Evolutionary conservation across 2,113 vertebrate genomes (phyloP).

Genomic region (Paedocypris sp.): DNA sequence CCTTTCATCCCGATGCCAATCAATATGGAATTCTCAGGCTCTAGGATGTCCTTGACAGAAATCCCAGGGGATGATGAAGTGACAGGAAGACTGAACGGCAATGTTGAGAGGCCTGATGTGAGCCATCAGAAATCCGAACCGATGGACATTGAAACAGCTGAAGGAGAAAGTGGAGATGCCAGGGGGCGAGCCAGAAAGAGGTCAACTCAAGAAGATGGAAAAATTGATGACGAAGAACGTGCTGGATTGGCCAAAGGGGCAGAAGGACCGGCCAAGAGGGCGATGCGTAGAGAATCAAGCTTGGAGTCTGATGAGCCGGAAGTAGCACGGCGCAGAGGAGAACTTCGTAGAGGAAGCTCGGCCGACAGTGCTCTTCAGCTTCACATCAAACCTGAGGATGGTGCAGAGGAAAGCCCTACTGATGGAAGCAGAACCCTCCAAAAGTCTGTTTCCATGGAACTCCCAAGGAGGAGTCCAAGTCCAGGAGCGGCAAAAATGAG

Average conservation of each 20-base stretch:
- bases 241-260: constrained; percentile 45
- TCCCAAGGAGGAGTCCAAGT: constrained; percentile 68
- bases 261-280: constrained; percentile 59
- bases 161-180: constrained; percentile 43
- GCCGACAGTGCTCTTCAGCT: constrained; percentile 79
- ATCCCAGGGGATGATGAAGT: constrained; percentile 75
- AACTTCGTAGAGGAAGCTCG: constrained; percentile 80
- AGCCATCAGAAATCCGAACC: constrained; percentile 26
- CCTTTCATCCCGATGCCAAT: constrained; percentile 88
- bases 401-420: constrained; percentile 40
- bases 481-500: constrained; percentile 70
- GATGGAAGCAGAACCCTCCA: constrained; percentile 61
- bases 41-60: constrained; percentile 82
- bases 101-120: constrained; percentile 31
- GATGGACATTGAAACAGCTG: constrained; percentile 59
- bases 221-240: constrained; percentile 66
- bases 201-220: constrained; percentile 47
- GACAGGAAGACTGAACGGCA: constrained; percentile 47
- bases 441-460: constrained; percentile 80
- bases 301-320: constrained; percentile 65
- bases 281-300: constrained; percentile 68
- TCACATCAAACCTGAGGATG: constrained; percentile 52
- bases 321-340: constrained; percentile 56
- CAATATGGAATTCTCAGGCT: constrained; percentile 83
- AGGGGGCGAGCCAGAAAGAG: constrained; percentile 50